Conservation (phyloP, 2,113 vertebrate genomes). For the Propithecus coquereli region DNA sequence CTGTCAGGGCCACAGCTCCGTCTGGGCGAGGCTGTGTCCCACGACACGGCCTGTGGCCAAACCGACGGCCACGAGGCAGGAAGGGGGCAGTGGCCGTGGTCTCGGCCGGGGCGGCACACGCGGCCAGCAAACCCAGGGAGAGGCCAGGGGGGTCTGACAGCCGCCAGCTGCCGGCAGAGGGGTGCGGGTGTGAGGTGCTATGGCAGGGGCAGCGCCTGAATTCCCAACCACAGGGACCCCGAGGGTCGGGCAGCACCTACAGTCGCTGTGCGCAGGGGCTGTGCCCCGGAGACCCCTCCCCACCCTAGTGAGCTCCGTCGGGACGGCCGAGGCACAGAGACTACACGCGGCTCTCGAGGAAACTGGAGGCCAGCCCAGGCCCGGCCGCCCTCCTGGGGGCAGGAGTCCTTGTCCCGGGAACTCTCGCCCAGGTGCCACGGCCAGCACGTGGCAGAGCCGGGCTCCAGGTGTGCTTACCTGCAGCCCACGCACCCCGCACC, state of each 20-base stretch:
- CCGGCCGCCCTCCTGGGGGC: rapidly evolving
- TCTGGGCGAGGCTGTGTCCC: not conserved
- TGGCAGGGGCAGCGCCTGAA: too few relatives aligned
- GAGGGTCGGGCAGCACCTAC: too few relatives aligned
- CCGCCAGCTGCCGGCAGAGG: not conserved
- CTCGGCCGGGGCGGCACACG: not conserved
- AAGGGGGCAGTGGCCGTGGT: not conserved
- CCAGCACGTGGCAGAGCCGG: not conserved
- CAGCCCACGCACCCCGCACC: not conserved
- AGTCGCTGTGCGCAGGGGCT: rapidly evolving
- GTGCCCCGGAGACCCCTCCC: not conserved
- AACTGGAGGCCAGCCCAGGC: not conserved
- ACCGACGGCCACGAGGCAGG: rapidly evolving
- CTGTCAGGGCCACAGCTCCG: rapidly evolving
- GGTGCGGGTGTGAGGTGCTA: not conserved
- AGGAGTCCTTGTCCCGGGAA: not conserved
- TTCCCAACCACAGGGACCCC: not conserved
- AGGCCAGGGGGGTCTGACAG: not conserved
- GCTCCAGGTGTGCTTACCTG: not conserved
- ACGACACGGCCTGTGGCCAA: not conserved
- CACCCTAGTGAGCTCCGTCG: too few relatives aligned
- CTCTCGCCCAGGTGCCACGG: rapidly evolving
- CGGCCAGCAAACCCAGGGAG: not conserved
- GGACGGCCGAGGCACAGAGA: too few relatives aligned
- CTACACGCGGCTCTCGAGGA: not conserved